Percentiles rank a stretch among this genome's conserved stretches.
phyloP scores from a whole-genome alignment of 2,113 vertebrate species.

The Theristicus caerulescens region DNA sequence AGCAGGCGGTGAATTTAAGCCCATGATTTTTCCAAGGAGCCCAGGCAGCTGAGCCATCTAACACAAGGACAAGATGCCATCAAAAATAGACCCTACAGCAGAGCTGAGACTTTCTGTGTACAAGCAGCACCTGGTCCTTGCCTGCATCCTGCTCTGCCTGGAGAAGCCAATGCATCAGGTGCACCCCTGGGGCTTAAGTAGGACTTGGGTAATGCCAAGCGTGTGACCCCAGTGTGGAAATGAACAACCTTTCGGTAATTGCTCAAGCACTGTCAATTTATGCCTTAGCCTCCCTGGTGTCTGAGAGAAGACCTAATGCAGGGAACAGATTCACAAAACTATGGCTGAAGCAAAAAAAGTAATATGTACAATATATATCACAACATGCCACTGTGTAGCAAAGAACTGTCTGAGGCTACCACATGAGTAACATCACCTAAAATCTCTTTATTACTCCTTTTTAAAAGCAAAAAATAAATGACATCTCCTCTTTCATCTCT shows the following conservation, averaged over 20 bases:
- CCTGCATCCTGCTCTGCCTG: not conserved
- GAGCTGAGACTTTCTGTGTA: not conserved
- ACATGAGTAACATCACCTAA: not conserved
- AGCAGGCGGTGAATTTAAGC: not conserved
- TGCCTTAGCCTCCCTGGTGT: not conserved
- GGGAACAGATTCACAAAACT: not conserved
- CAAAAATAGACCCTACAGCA: fast-evolving
- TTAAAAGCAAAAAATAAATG: not conserved
- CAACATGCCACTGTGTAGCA: not conserved
- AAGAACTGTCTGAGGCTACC: not conserved
- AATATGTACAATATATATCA: not conserved
- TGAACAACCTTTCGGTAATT: not conserved
- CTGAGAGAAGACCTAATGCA: not conserved
- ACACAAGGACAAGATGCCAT: not conserved
- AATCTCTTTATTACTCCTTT: not conserved
- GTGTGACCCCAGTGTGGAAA: not conserved
- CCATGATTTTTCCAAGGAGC: not conserved
- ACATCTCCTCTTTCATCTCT: not conserved
- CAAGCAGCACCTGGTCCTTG: not conserved
- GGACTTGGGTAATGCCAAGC: not conserved
- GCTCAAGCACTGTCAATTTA: not conserved
- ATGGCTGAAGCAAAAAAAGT: not conserved
- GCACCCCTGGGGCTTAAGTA: not conserved
- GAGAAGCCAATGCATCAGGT: not conserved
- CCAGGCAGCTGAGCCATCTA: not conserved